Conservation (phyloP, 2,797 vertebrate genomes). For the Rhabdophis nuchalis region DNA sequence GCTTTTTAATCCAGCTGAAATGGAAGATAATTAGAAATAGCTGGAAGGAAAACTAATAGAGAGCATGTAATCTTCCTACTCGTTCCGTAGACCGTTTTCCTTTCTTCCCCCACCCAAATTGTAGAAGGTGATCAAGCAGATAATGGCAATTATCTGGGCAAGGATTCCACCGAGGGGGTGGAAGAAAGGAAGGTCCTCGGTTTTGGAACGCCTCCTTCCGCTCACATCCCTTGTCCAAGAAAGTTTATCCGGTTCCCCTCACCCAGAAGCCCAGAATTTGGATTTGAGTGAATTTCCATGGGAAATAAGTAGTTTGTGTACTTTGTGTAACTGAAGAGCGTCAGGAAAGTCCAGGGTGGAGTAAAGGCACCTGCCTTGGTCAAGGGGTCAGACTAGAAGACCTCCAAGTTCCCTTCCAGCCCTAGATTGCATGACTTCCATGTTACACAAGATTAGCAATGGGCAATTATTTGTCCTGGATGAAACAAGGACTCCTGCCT, state of each 20-base stretch:
- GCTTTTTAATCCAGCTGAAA: background rate
- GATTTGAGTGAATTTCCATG: background rate
- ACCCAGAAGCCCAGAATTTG: background rate
- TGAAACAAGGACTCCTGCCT: background rate
- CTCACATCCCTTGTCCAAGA: background rate
- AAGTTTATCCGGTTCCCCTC: background rate
- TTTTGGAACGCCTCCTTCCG: background rate
- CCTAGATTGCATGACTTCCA: too few relatives aligned
- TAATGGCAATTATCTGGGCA: background rate
- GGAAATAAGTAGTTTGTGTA: background rate
- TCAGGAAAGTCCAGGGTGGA: background rate
- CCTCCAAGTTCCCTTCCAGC: too few relatives aligned
- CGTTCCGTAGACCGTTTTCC: background rate
- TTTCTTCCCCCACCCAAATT: background rate
- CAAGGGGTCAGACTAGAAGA: background rate
- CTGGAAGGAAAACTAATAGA: background rate
- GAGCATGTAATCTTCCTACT: background rate
- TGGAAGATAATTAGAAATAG: background rate
- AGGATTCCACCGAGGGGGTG: background rate
- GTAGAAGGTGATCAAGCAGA: background rate
- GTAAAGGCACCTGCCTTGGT: background rate
- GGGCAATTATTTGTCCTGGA: background rate
- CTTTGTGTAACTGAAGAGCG: background rate
- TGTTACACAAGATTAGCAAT: too few relatives aligned
- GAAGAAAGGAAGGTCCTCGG: background rate